These are phyloP conservation scores for Calosoma granatense DNA, from an alignment of 1,140 invertebrate species.

Conservation along the genomic window DNA sequence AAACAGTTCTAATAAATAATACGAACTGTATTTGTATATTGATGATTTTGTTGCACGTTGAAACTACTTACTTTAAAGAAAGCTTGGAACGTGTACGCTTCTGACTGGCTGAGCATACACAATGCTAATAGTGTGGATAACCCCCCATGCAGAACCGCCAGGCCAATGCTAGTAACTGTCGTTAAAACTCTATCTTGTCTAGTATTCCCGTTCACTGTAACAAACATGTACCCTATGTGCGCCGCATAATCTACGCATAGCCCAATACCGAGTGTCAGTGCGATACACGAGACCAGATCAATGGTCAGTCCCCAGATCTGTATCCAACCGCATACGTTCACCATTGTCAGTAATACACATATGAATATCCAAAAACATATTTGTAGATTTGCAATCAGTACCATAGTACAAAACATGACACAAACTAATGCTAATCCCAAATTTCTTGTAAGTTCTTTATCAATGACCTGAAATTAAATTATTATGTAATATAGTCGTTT, in stretches of 20 bases:
- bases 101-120: slow-evolving; percentile 56
- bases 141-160: slow-evolving; percentile 70
- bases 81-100: slow-evolving; percentile 67
- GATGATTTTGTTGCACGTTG: background rate
- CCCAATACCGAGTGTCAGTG: slow-evolving; percentile 73
- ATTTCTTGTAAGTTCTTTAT: slow-evolving; percentile 67
- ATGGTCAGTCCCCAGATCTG: slow-evolving; percentile 70
- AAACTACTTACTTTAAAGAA: slow-evolving; percentile 57
- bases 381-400: slow-evolving; percentile 71
- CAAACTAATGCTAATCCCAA: slow-evolving; percentile 65
- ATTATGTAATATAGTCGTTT: background rate
- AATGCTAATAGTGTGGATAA: slow-evolving; percentile 71
- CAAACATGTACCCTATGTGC: slow-evolving; percentile 77
- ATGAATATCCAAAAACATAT: slow-evolving; percentile 69
- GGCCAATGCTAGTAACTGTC: slow-evolving; percentile 65
- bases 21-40: background rate
- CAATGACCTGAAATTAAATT: slow-evolving; percentile 43
- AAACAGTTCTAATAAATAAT: slow-evolving; percentile 8
- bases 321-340: slow-evolving; percentile 77
- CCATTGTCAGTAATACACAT: slow-evolving; percentile 65
- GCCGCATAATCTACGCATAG: slow-evolving; percentile 83
- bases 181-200: slow-evolving; percentile 50
- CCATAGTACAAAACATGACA: slow-evolving; percentile 68
- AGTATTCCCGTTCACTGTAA: slow-evolving; percentile 42
- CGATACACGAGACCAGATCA: slow-evolving; percentile 78